Conservation (phyloP, 2,113 vertebrate species). For the Grallaria varia region DNA sequence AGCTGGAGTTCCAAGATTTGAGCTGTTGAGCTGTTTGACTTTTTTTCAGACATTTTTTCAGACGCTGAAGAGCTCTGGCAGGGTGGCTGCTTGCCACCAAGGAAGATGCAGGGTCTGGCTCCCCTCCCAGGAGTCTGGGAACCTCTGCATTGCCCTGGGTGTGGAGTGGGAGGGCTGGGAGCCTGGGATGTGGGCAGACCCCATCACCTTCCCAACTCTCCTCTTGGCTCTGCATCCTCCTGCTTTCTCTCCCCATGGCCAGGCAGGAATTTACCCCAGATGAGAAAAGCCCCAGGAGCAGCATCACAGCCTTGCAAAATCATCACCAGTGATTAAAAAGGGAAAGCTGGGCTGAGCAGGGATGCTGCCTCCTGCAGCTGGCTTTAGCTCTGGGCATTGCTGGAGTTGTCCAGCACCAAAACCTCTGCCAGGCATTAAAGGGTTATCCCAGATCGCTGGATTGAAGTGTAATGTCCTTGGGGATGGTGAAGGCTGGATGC, state of each 20-base stretch:
- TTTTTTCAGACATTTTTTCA: no score
- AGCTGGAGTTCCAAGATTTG: background rate
- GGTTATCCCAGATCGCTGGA: background rate
- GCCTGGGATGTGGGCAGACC: background rate
- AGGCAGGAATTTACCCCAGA: background rate
- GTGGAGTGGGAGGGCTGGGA: background rate
- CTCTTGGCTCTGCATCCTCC: background rate
- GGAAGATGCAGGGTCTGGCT: background rate
- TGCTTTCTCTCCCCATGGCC: background rate
- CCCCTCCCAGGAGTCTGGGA: background rate
- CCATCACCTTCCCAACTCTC: background rate
- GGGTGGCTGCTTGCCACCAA: fast-evolving
- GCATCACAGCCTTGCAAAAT: background rate
- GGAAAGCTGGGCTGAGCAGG: background rate
- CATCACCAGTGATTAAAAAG: background rate
- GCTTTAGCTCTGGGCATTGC: background rate
- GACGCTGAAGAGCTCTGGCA: background rate
- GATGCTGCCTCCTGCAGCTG: fast-evolving
- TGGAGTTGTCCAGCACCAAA: background rate
- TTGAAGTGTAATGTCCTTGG: fast-evolving
- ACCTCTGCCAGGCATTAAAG: background rate
- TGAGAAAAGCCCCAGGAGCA: background rate
- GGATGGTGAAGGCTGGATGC: background rate
- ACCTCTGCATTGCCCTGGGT: background rate
- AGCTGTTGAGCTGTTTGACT: background rate